Conservation (phyloP, 2,888 invertebrate genomes). For the Eristalinus aeneus region DNA sequence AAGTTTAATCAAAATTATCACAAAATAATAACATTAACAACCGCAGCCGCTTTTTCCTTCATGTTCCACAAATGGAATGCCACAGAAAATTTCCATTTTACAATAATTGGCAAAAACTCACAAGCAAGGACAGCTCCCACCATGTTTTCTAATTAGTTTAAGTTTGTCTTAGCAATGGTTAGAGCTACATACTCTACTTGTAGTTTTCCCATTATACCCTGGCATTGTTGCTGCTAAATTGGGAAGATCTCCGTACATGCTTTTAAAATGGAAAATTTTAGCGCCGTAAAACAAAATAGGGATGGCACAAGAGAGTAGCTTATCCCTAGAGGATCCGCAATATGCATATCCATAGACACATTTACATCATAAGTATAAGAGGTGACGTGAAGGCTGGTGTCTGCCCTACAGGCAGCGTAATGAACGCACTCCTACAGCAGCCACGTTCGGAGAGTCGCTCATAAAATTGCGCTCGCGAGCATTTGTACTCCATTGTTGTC, state of each 20-base stretch:
- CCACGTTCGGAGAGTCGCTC: neutral
- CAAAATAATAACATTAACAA: conserved; percentile 16
- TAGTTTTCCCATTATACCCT: neutral
- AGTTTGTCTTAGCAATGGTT: conserved; percentile 46
- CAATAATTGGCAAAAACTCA: conserved; percentile 52
- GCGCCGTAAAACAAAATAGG: conserved; percentile 18
- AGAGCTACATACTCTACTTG: neutral
- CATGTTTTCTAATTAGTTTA: conserved; percentile 60
- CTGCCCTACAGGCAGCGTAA: conserved; percentile 17
- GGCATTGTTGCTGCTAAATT: conserved; percentile 39
- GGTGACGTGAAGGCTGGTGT: conserved; percentile 1
- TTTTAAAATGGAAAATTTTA: conserved; percentile 35
- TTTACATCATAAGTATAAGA: neutral
- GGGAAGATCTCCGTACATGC: conserved; percentile 21
- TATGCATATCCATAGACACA: neutral
- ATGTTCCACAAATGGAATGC: neutral
- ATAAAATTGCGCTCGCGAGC: conserved; percentile 5
- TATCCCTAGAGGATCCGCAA: conserved; percentile 16
- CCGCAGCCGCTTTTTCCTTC: neutral
- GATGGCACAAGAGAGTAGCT: neutral
- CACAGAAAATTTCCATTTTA: conserved; percentile 52
- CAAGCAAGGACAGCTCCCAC: conserved; percentile 35
- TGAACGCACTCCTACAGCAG: conserved; percentile 14
- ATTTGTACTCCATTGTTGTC: conserved; percentile 40
- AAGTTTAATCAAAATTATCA: conserved; percentile 15